A percentile compares a stretch with the other conserved stretches of the same genome.
These are phyloP conservation scores for Zaprionus nigranus DNA, from an alignment of 1,140 invertebrate genomes.

Conservation along the genomic window DNA sequence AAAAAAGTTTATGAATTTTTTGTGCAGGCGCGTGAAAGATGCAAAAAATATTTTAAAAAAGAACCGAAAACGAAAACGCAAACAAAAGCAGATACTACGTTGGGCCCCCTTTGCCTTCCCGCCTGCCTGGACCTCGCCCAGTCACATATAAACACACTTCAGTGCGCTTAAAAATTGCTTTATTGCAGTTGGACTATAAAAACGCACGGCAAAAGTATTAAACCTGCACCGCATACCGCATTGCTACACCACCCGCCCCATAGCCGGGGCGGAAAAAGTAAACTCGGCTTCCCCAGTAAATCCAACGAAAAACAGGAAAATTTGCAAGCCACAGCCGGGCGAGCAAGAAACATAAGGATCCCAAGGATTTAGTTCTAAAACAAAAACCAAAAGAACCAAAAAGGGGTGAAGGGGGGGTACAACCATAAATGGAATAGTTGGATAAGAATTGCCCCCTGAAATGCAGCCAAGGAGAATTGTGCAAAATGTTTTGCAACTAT, in stretches of 20 bases:
- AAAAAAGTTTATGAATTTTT: slow-evolving; percentile 82
- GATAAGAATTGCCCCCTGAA: slow-evolving; percentile 53
- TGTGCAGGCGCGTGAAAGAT: slow-evolving; percentile 81
- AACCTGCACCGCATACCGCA: slow-evolving; percentile 15
- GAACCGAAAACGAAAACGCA: slow-evolving; percentile 35
- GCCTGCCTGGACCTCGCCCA: slow-evolving; percentile 38
- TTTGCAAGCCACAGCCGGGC: slow-evolving; percentile 72
- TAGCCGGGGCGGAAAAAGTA: slow-evolving; percentile 36
- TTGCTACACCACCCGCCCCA: neutral
- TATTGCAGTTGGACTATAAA: slow-evolving; percentile 82
- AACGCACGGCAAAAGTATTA: slow-evolving; percentile 73
- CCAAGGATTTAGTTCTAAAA: slow-evolving; percentile 70
- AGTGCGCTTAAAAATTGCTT: slow-evolving; percentile 83
- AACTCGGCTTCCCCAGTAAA: slow-evolving; percentile 53
- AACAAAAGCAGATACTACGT: slow-evolving; percentile 53
- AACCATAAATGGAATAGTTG: slow-evolving; percentile 34
- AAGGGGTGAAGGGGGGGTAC: neutral
- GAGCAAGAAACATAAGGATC: slow-evolving; percentile 64
- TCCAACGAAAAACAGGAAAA: slow-evolving; percentile 74
- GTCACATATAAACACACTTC: slow-evolving; percentile 82
- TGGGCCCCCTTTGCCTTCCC: neutral
- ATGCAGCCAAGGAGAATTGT: slow-evolving; percentile 55
- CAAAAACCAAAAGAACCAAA: slow-evolving; percentile 37
- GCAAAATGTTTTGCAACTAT: slow-evolving; percentile 59
- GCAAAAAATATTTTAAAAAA: slow-evolving; percentile 59